Percentiles rank a stretch among this genome's conserved stretches.
phyloP scores from a whole-genome alignment of 35 echinoderm and acorn worm genomes.

The Diadema setosum region DNA sequence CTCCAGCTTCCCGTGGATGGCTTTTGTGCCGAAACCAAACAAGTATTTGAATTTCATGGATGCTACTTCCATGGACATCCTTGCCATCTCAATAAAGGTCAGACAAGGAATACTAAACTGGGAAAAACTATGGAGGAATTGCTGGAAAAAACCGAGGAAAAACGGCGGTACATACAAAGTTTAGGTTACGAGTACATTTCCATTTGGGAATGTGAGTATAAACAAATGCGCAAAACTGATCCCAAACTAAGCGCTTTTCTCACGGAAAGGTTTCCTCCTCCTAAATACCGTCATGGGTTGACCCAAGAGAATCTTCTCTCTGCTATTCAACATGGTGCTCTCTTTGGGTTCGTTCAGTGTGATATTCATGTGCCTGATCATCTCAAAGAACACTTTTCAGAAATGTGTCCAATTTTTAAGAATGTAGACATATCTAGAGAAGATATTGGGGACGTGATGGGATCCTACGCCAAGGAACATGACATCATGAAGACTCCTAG shows the following conservation, averaged over 20 bases:
- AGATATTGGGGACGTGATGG: slow-evolving; percentile 55
- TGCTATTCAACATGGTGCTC: background rate
- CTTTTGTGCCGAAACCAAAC: background rate
- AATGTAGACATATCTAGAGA: slow-evolving; percentile 17
- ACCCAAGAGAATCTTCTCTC: background rate
- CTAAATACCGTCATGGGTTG: background rate
- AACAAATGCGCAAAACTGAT: background rate
- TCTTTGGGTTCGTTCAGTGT: slow-evolving; percentile 43
- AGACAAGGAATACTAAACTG: background rate
- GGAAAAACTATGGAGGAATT: background rate
- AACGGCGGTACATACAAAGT: background rate
- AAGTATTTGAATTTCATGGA: slow-evolving; percentile 17
- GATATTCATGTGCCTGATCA: slow-evolving; percentile 11
- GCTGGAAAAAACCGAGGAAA: slow-evolving; percentile 9
- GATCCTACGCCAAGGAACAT: background rate
- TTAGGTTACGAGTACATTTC: background rate
- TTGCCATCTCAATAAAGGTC: background rate
- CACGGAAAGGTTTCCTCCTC: background rate
- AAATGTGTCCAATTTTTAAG: slow-evolving; percentile 80
- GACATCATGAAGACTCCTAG: background rate
- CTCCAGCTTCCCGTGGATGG: background rate
- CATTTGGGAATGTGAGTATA: slow-evolving; percentile 28
- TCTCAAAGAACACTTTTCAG: slow-evolving; percentile 15
- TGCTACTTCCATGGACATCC: slow-evolving; percentile 29
- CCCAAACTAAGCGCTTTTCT: background rate